These are phyloP conservation scores for Merops nubicus DNA, from an alignment of 2,113 vertebrate genomes.

Conservation along the genomic window DNA sequence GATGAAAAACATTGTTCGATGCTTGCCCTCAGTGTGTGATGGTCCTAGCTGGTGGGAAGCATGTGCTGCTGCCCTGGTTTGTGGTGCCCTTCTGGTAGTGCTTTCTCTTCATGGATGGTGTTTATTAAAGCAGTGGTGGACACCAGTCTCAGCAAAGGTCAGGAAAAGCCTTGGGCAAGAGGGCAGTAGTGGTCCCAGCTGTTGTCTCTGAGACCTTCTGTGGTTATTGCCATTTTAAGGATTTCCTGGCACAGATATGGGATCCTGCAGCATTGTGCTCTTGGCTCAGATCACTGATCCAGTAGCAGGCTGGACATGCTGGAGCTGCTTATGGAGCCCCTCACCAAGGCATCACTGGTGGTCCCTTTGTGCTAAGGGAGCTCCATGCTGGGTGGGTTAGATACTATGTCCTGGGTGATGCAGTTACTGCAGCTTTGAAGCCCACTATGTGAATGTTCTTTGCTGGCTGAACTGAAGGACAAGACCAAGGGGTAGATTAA, in stretches of 20 bases:
- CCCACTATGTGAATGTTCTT: accelerated
- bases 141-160: neutral
- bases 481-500: neutral
- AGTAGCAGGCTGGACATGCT: neutral
- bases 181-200: neutral
- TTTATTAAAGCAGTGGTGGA: neutral
- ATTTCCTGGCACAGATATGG: neutral
- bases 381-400: neutral
- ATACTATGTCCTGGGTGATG: neutral
- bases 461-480: neutral
- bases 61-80: neutral
- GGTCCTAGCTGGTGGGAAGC: neutral
- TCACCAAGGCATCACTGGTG: neutral
- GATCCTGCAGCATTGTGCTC: accelerated
- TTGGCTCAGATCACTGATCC: neutral
- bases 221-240: neutral
- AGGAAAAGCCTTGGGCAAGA: neutral
- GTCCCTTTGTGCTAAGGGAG: neutral
- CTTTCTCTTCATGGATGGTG: neutral
- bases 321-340: neutral
- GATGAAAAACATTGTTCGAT: neutral
- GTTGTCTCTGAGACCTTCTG: neutral
- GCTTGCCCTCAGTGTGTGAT: neutral
- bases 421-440: neutral
- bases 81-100: neutral